Conservation (phyloP, 2,797 vertebrate species). For the Adrianichthys oophorus region DNA sequence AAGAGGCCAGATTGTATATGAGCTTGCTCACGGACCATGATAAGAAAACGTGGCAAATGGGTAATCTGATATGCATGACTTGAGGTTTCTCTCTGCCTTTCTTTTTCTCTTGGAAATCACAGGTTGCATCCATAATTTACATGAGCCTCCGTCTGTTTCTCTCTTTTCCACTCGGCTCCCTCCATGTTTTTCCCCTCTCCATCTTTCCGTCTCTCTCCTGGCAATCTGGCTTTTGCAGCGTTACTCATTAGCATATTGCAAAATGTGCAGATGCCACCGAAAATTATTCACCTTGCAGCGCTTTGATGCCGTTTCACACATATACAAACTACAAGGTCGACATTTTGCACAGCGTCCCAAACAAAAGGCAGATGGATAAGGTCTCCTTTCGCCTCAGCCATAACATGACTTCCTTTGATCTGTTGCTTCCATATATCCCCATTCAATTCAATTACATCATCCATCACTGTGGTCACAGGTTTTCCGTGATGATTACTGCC, state of each 20-base stretch:
- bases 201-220: slow-evolving; percentile 68
- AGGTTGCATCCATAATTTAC: slow-evolving; percentile 83
- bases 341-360: slow-evolving; percentile 59
- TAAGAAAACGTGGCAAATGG: slow-evolving; percentile 79
- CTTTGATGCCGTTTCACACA: slow-evolving; percentile 66
- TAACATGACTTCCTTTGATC: slow-evolving; percentile 27
- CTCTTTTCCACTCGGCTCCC: slow-evolving; percentile 61
- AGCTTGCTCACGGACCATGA: slow-evolving; percentile 76
- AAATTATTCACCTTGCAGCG: slow-evolving; percentile 77
- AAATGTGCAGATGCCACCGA: slow-evolving; percentile 81
- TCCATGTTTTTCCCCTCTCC: slow-evolving; percentile 43
- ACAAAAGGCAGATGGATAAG: slow-evolving; percentile 43
- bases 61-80: slow-evolving; percentile 84
- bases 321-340: slow-evolving; percentile 69
- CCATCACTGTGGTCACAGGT: slow-evolving; percentile 55
- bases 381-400: slow-evolving; percentile 25
- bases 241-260: slow-evolving; percentile 81
- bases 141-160: slow-evolving; percentile 75
- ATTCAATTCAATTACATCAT: slow-evolving; percentile 55
- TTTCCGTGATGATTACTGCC: slow-evolving; percentile 34
- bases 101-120: slow-evolving; percentile 80
- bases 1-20: slow-evolving; percentile 71
- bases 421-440: slow-evolving; percentile 40
- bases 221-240: slow-evolving; percentile 77
- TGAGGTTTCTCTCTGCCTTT: slow-evolving; percentile 76